A percentile compares a stretch with the other conserved stretches of the same genome.
Evolutionary conservation across 2,113 vertebrate genomes (phyloP).

Genomic region (Neoarius graeffei): DNA sequence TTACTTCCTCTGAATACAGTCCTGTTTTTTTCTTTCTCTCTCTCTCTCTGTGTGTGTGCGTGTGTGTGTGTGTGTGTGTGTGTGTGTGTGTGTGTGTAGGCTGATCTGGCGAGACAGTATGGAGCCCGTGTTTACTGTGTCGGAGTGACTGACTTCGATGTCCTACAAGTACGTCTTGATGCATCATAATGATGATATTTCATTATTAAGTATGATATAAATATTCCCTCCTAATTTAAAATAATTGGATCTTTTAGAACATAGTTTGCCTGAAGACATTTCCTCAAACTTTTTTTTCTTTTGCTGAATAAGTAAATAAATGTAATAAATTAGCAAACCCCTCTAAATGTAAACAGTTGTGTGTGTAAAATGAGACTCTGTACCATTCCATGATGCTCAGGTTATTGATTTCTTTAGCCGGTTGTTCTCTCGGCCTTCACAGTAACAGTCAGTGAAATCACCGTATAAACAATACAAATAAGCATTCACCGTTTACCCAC

Average conservation of each 20-base stretch:
- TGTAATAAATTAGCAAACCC: background rate
- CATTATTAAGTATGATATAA: background rate
- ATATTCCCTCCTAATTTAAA: background rate
- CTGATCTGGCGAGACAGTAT: conserved; percentile 76
- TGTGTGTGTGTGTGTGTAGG: conserved; percentile 69
- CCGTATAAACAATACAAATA: background rate
- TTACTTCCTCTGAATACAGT: background rate
- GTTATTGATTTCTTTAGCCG: background rate
- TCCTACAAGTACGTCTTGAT: conserved; percentile 81
- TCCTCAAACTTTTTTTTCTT: background rate
- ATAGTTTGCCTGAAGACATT: background rate
- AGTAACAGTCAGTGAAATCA: conserved; percentile 17
- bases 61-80: conserved; percentile 13
- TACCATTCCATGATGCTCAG: background rate
- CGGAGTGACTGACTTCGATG: conserved; percentile 90
- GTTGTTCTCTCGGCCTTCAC: background rate
- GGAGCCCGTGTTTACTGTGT: conserved; percentile 95
- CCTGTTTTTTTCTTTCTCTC: no score
- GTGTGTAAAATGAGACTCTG: background rate
- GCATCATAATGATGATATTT: background rate
- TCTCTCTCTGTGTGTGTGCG: background rate
- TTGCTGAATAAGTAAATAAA: background rate
- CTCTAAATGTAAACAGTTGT: background rate
- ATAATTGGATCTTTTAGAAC: background rate
- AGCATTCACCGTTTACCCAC: background rate